These are phyloP conservation scores for Drosophila mauritiana DNA, from an alignment of 1,140 invertebrate genomes.

Conservation along the genomic window DNA sequence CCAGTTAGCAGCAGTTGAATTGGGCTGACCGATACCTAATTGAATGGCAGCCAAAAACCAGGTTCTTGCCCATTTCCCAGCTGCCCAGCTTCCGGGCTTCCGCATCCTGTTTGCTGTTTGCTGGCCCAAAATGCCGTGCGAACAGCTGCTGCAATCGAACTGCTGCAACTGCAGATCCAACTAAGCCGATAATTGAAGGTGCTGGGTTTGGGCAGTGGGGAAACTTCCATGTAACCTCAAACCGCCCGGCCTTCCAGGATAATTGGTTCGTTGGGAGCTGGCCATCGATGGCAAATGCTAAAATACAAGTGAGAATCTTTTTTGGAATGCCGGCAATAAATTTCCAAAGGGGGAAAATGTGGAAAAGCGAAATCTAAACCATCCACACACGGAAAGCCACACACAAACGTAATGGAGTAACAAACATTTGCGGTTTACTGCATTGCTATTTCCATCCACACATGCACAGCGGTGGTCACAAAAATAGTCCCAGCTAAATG, in stretches of 20 bases:
- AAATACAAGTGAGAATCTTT: constrained; percentile 41
- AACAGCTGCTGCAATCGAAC: constrained; percentile 43
- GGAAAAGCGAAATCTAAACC: constrained; percentile 26
- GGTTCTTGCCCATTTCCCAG: constrained; percentile 9
- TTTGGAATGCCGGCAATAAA: constrained; percentile 33
- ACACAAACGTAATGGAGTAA: constrained; percentile 73
- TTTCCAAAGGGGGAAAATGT: constrained; percentile 10
- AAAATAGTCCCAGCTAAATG: background rate
- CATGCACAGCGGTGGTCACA: background rate
- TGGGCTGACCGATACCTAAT: constrained; percentile 50
- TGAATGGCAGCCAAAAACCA: constrained; percentile 48
- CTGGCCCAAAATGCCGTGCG: constrained; percentile 23
- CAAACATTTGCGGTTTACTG: constrained; percentile 79
- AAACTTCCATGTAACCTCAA: constrained; percentile 5
- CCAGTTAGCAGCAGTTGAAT: constrained; percentile 11
- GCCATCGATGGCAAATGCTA: constrained; percentile 34
- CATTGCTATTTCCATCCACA: constrained; percentile 43
- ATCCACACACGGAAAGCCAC: constrained; percentile 25
- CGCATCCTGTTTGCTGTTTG: background rate
- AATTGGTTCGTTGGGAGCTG: constrained; percentile 21
- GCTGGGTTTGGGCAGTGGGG: constrained; percentile 5
- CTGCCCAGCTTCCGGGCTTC: constrained; percentile 5
- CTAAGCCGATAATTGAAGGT: constrained; percentile 61
- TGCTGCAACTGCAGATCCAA: constrained; percentile 20
- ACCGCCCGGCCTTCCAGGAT: background rate